phyloP scores from a whole-genome alignment of 2,113 vertebrate genomes.

The Pachypanchax playfairii region DNA sequence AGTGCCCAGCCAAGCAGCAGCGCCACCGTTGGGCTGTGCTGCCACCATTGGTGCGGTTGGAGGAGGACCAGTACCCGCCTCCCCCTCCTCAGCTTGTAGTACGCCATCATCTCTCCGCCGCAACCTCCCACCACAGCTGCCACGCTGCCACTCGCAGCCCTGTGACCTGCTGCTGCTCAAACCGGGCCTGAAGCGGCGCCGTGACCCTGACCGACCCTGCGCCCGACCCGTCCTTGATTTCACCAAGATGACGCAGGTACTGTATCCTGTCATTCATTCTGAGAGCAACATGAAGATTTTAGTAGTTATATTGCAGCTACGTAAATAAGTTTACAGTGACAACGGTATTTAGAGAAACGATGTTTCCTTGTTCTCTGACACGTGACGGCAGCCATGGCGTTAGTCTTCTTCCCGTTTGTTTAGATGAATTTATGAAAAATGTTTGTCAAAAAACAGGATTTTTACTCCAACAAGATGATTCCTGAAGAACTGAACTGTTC shows the following conservation, averaged over 20 bases:
- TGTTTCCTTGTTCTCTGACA: too few species aligned
- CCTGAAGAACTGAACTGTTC: background rate
- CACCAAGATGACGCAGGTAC: constrained; percentile 88
- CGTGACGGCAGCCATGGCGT: too few species aligned
- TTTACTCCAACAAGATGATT: too few species aligned
- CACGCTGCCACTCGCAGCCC: constrained; percentile 91
- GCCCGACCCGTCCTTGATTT: constrained; percentile 87
- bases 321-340: too few species aligned
- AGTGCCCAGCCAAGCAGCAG: constrained; percentile 75
- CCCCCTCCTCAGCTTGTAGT: constrained; percentile 86
- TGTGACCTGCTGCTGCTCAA: constrained; percentile 86
- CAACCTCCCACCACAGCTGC: constrained; percentile 82
- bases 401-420: too few species aligned
- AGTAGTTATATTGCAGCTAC: too few species aligned
- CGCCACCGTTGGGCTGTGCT: constrained; percentile 76
- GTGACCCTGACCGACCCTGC: constrained; percentile 84
- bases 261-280: too few species aligned
- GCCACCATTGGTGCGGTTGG: background rate
- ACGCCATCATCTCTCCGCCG: constrained; percentile 83
- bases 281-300: too few species aligned
- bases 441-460: too few species aligned
- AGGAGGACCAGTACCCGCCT: constrained; percentile 72
- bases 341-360: too few species aligned
- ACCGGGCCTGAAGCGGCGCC: constrained; percentile 85
- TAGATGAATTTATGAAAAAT: too few species aligned